Conservation (phyloP, 1,140 invertebrate species). For the Brachionus asplanchnoidis region DNA sequence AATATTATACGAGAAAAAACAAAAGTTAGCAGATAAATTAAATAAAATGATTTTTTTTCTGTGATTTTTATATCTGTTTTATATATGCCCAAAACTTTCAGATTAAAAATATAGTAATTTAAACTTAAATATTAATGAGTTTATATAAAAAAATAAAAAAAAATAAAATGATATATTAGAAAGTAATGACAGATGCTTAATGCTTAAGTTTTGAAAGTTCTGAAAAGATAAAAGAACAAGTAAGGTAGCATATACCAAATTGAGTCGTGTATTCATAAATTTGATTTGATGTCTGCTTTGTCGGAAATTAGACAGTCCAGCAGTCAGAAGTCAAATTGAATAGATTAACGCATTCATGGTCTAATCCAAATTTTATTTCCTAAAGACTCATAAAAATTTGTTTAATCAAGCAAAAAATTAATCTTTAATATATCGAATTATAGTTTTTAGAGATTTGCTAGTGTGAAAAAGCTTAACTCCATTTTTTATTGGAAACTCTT, state of each 20-base stretch:
- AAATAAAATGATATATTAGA: background rate
- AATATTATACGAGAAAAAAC: background rate
- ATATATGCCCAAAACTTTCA: background rate
- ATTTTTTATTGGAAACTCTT: background rate
- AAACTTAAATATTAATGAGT: background rate
- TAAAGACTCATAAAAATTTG: background rate
- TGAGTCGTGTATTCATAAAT: background rate
- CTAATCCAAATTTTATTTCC: background rate
- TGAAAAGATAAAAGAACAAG: background rate
- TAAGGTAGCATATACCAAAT: background rate
- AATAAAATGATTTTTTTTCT: background rate
- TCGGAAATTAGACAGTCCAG: background rate
- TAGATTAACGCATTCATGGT: background rate
- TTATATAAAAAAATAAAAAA: background rate
- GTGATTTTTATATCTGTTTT: background rate
- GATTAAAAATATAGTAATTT: background rate
- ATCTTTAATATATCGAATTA: background rate
- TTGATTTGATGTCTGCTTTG: background rate
- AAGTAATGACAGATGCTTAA: background rate
- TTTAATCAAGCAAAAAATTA: background rate
- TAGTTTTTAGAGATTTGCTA: background rate
- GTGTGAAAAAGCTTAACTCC: background rate
- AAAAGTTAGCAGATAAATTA: background rate
- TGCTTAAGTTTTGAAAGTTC: background rate
- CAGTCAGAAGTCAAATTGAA: background rate